These are phyloP conservation scores for Cladorhizidae sp. DNA, from an alignment of 37 sponge, comb jelly and placozoan genomes.

Conservation along the genomic window DNA sequence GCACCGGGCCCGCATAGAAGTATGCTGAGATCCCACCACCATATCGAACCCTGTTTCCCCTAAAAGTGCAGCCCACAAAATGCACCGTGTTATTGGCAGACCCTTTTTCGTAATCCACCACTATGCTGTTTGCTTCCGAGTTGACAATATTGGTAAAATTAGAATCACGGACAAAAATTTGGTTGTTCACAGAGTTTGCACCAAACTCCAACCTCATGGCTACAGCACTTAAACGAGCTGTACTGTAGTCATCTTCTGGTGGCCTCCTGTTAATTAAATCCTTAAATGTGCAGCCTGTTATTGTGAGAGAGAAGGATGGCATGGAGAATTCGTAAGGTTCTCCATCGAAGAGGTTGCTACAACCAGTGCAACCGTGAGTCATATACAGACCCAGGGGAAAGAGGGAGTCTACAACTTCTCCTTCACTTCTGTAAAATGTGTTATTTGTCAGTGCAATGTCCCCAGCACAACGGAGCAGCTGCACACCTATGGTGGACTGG, in stretches of 20 bases:
- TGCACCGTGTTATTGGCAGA: slow-evolving; percentile 34
- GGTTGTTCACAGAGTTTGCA: background rate
- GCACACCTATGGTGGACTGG: slow-evolving; percentile 15
- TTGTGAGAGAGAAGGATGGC: background rate
- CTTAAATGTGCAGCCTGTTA: background rate
- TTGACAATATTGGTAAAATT: slow-evolving; percentile 3
- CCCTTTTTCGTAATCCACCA: slow-evolving; percentile 9
- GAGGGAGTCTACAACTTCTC: background rate
- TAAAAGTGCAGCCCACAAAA: slow-evolving; percentile 40
- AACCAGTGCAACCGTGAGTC: background rate
- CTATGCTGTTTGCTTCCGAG: slow-evolving; percentile 13
- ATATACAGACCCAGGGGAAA: background rate
- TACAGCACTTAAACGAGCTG: background rate
- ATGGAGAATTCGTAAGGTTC: background rate
- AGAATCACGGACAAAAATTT: slow-evolving; percentile 1
- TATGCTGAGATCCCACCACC: slow-evolving; percentile 77
- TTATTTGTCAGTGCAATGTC: background rate
- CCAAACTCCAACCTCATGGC: slow-evolving; percentile 18
- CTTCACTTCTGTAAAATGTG: slow-evolving; percentile 16
- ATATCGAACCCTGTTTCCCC: slow-evolving; percentile 50
- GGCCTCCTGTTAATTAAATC: background rate
- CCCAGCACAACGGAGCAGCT: background rate
- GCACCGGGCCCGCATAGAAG: slow-evolving; percentile 18
- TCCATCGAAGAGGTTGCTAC: background rate
- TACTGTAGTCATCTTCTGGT: slow-evolving; percentile 24